Evolutionary conservation across 2,113 vertebrate genomes (phyloP).

Genomic region (Oenanthe melanoleuca): DNA sequence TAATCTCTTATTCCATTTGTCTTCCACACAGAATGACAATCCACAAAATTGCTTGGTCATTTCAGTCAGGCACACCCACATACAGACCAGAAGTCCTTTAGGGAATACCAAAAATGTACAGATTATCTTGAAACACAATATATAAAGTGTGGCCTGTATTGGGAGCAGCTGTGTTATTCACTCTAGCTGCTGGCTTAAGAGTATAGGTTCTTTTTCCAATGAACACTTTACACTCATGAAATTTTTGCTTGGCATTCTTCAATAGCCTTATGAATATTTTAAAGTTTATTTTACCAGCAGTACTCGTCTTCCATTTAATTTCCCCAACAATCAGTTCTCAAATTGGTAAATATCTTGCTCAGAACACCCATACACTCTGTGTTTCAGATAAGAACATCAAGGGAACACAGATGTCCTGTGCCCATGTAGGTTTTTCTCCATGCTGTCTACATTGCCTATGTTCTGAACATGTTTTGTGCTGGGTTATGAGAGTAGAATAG

Average conservation of each 20-base stretch:
- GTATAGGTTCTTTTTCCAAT: background rate
- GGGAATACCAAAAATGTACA: background rate
- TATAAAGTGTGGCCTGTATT: background rate
- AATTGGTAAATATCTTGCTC: background rate
- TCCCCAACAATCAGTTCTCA: background rate
- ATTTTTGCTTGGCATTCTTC: background rate
- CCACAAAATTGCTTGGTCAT: background rate
- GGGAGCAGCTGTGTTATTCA: background rate
- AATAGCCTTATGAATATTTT: conserved; percentile 25
- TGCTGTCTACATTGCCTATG: background rate
- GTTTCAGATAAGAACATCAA: background rate
- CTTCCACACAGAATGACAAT: background rate
- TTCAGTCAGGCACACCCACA: background rate
- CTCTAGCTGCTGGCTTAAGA: background rate
- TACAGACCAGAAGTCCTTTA: background rate
- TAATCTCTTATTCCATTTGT: background rate
- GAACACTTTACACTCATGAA: background rate
- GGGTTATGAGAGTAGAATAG: background rate
- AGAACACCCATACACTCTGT: background rate
- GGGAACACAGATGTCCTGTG: background rate
- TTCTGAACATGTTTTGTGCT: background rate
- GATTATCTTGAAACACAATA: background rate
- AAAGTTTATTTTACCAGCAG: background rate
- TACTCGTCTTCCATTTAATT: background rate
- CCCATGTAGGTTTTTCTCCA: background rate